Evolutionary conservation across 2,888 invertebrate species (phyloP).

Genomic region (Cephus rjabovi): DNA sequence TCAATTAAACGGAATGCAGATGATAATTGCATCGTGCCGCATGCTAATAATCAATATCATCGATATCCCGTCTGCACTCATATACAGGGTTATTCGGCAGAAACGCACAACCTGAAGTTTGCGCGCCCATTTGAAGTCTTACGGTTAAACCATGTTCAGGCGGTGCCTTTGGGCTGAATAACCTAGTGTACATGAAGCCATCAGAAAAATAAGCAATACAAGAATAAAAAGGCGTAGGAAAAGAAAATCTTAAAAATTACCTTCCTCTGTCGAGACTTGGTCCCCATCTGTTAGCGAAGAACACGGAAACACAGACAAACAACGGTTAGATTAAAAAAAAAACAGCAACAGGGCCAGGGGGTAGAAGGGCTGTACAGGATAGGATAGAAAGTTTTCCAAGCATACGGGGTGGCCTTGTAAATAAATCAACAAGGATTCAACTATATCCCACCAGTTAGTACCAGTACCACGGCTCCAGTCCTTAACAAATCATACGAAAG

Average conservation of each 20-base stretch:
- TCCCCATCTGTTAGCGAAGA: conserved; percentile 60
- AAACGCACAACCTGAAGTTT: too few species aligned
- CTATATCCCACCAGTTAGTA: not conserved
- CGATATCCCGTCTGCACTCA: not conserved
- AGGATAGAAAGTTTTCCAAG: not conserved
- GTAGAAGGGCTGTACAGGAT: not conserved
- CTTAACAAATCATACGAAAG: not conserved
- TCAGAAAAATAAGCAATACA: conserved; percentile 19
- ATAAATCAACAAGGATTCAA: conserved; percentile 5
- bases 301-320: conserved; percentile 55
- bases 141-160: too few species aligned
- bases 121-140: too few species aligned
- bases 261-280: conserved; percentile 65
- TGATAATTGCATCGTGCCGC: conserved; percentile 19
- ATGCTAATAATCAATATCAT: conserved; percentile 19
- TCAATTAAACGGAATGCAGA: not conserved
- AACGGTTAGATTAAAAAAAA: conserved; percentile 46
- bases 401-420: not conserved
- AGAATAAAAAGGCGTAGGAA: conserved; percentile 1
- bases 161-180: too few species aligned
- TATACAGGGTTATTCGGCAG: too few species aligned
- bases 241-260: conserved; percentile 44
- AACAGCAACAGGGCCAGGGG: conserved; percentile 17
- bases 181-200: conserved; percentile 7
- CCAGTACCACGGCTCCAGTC: not conserved